Evolutionary conservation across 2,797 vertebrate genomes (phyloP), one percentile per base, ranked within the genome.

Genomic region (Smutsia temminckii): DNA sequence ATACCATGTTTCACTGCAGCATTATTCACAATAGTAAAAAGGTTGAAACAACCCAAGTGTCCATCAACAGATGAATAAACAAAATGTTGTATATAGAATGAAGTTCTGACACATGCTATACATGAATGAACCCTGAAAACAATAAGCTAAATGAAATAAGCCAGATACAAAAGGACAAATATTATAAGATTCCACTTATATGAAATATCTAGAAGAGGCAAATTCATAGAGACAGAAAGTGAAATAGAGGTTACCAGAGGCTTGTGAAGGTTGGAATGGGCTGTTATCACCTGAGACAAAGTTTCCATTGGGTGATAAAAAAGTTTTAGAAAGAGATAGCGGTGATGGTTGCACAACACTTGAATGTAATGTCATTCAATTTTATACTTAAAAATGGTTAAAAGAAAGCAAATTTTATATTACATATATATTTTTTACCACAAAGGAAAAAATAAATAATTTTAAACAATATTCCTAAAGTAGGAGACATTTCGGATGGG

Each of bases 21-120:
- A 66, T 80, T 40, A 89, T 71, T 91, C 61, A 69, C n/a, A 90
- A 34, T 13, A 92, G 51, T 37, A 64, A 87, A 72, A 87, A 95
- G 16, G 34, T 37, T 17, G 71, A 78, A 83, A 72, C 17, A 55
- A 85, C 55, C 42, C 80, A 53, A 57, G 14, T 61, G 16, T 42
- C 32, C 29, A 53, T 63, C 57, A 79, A 51, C 16, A 86, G 46
- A 40, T 61, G 12, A 75, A 89, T 46, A 63, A 74, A 91, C 8
- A 83, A 91, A 84, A 79, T 37, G 7, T 89, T 21, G 53, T n/a
- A 55, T 8, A 51, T 4, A 85, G 32, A 61, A 46, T 27, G 34
- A 55, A 40, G 59, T 75, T 93, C 85, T 79, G 53, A 78, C 5
- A 61, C 5, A 32, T 68, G 51, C 57, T 84, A 66, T 8, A 59